Conservation (phyloP, 1,140 invertebrate genomes). For the roundworm (Caenorhabditis elegans) region WBcel235 BX284605.5:11962501-11963000, state of each 20-base stretch:
- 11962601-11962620: neutral
- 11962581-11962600: neutral
- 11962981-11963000: neutral
- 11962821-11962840: too few species aligned
- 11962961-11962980: too few species aligned
- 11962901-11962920: too few species aligned
- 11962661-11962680: neutral
- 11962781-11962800: too few species aligned
- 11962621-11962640: slow-evolving; percentile 32
- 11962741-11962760: too few species aligned
- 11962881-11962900: too few species aligned
- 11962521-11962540: slow-evolving; percentile 8
- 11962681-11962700: neutral
- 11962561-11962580: neutral
- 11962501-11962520: slow-evolving; percentile 41
- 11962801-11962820: too few species aligned
- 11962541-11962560: neutral
- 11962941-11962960: too few species aligned
- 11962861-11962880: too few species aligned
- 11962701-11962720: neutral
- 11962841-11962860: too few species aligned
- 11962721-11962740: too few species aligned
- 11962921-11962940: too few species aligned
- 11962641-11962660: slow-evolving; percentile 19
- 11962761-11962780: neutral